These are phyloP conservation scores for Diceros bicornis DNA, from an alignment of 2,797 vertebrate species.

Conservation along the genomic window DNA sequence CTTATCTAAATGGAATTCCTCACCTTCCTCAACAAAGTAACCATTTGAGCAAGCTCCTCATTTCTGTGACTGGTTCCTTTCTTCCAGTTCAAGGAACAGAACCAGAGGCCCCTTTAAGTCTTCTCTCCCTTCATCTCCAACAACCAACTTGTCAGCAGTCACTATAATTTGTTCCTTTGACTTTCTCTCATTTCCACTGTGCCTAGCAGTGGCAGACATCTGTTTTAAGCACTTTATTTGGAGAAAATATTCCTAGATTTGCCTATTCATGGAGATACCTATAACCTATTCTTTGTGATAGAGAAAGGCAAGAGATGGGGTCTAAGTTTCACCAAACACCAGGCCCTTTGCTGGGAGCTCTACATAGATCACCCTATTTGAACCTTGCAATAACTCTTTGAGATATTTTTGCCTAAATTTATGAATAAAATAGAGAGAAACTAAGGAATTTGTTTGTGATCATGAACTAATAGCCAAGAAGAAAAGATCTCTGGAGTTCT, in stretches of 20 bases:
- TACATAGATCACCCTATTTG: not conserved
- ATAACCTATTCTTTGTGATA: not conserved
- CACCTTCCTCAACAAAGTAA: not conserved
- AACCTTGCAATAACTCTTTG: not conserved
- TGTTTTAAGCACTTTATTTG: not conserved
- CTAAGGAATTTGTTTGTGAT: not conserved
- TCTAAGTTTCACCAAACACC: not conserved
- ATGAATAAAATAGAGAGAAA: not conserved
- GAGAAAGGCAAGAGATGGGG: not conserved
- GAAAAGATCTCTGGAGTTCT: not conserved
- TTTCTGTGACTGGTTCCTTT: not conserved
- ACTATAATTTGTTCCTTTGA: not conserved
- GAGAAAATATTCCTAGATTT: not conserved
- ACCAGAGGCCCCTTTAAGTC: not conserved
- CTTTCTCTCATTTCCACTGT: not conserved
- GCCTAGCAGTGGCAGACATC: not conserved
- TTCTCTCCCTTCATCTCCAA: not conserved
- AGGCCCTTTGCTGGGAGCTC: not conserved
- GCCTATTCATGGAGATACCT: not conserved
- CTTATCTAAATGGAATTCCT: not conserved
- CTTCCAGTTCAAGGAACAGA: not conserved
- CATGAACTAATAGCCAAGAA: constrained; percentile 12
- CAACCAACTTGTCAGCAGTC: not conserved
- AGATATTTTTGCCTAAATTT: not conserved
- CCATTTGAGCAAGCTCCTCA: not conserved